A percentile compares a stretch with the other conserved stretches of the same genome.
phyloP scores from a whole-genome alignment of 2,888 invertebrate species.

The Strigamia maritima region DNA sequence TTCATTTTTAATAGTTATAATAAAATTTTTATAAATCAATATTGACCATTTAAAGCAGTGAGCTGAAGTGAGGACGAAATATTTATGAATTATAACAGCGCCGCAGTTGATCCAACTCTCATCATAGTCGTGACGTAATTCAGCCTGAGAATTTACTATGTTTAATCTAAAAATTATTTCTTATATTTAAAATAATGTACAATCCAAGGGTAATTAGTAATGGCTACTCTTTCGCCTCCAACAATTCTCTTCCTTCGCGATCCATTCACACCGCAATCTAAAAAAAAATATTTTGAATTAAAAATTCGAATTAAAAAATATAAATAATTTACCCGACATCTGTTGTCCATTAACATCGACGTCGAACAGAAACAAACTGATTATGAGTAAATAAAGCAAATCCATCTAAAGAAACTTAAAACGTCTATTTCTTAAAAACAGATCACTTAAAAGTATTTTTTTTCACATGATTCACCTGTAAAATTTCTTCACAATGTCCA shows the following conservation, averaged over 20 bases:
- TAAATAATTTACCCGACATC: not conserved
- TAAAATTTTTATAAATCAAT: too few relatives aligned
- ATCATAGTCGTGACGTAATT: not conserved
- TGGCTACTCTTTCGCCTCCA: conserved; percentile 14
- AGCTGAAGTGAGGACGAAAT: not conserved
- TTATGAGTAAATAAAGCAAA: not conserved
- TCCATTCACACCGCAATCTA: not conserved
- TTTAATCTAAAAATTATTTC: not conserved
- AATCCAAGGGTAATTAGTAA: conserved; percentile 9
- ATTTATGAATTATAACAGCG: not conserved
- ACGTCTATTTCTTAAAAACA: too few relatives aligned
- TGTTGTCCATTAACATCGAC: not conserved
- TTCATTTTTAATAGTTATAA: too few relatives aligned
- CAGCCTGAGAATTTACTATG: not conserved
- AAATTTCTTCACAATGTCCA: not conserved
- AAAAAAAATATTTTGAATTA: not conserved
- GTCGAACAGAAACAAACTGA: not conserved
- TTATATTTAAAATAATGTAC: not conserved
- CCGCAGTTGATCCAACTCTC: not conserved
- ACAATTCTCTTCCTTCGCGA: not conserved
- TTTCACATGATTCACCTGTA: not conserved
- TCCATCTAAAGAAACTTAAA: too few relatives aligned
- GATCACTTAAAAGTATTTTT: too few relatives aligned
- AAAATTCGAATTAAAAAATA: not conserved
- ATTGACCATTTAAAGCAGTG: not conserved